Base-by-base conservation (phyloP, 2,797 vertebrate genomes). In the Thripadectes ignobilis region DNA sequence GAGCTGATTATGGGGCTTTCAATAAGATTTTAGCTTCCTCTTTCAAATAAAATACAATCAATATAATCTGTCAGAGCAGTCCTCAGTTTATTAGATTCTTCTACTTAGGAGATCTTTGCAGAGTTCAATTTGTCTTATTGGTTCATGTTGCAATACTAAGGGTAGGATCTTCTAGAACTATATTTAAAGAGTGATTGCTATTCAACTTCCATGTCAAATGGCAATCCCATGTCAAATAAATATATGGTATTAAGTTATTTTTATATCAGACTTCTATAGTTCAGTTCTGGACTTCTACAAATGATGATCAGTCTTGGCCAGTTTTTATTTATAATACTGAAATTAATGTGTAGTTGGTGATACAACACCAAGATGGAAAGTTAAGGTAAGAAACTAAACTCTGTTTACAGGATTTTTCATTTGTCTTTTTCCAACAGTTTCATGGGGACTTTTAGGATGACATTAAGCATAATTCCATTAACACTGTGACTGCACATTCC, bases 21-120 rank as follows among this genome's bases (percentile, higher is more conserved):
- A 86, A 38, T 8, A 80, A 65, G 92, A 89, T 93, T 93, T 90
- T 32, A 88, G 65, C 16, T 80, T 79, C 49, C 51, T 92, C 65
- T 59, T 95, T 97, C 88, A 95, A 91, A 93, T 93, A 93, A 97
- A 93, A 91, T n/a, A 20, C 63, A 57, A 89, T 96, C 90, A 17
- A 96, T 96, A 89, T 32, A 71, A 51, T 51, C 80, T 55, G 76
- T 95, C 74, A 27, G 7, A 88, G 30, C 7, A 29, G 77, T 39
- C 80, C 71, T 75, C 55, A 68, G 43, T 85, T 95, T 96, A 96
- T 96, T 96, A 93, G 67, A 79, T 90, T 95, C 91, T 87, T 89
- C 87, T 96, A 54, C 55, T 24, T 75, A 83, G 69, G 57, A 88
- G 58, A 27, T 77, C 51, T 94, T 92, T 76, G 38, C 72, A 92